phyloP scores from a whole-genome alignment of 2,888 invertebrate genomes.

The Conomelus anceps region DNA sequence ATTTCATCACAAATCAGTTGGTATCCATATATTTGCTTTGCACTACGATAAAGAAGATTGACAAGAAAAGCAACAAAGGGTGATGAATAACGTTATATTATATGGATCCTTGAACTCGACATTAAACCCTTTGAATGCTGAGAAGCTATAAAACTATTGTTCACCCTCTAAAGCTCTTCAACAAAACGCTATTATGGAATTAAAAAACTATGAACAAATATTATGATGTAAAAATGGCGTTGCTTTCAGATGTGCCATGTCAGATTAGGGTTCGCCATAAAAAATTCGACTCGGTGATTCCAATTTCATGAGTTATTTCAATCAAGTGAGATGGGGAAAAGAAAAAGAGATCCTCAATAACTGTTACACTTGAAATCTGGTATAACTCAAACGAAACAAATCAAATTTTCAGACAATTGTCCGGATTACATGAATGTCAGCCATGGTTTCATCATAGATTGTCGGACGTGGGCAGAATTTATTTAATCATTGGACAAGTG shows the following conservation, averaged over 20 bases:
- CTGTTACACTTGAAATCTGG: too few relatives aligned
- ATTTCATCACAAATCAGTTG: too few relatives aligned
- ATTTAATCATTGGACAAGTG: not conserved
- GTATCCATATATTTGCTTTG: too few relatives aligned
- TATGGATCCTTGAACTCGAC: too few relatives aligned
- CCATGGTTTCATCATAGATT: not conserved
- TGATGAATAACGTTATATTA: not conserved
- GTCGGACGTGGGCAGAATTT: not conserved
- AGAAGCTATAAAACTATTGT: not conserved
- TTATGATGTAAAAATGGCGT: not conserved
- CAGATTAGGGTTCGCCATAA: not conserved
- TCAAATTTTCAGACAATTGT: not conserved
- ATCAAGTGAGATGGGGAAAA: too few relatives aligned
- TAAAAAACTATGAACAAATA: not conserved
- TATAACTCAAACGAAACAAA: not conserved
- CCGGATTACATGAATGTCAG: not conserved
- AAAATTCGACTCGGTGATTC: not conserved
- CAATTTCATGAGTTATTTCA: too few relatives aligned
- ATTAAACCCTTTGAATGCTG: not conserved
- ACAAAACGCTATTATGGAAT: not conserved
- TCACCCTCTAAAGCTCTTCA: not conserved
- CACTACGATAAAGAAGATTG: too few relatives aligned
- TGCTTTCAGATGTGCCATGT: not conserved
- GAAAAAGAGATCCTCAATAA: too few relatives aligned
- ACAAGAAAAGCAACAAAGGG: too few relatives aligned